Percentiles rank a stretch among this genome's conserved stretches.
phyloP scores from a whole-genome alignment of 2,113 vertebrate genomes.

The Illadopsis cleaveri region DNA sequence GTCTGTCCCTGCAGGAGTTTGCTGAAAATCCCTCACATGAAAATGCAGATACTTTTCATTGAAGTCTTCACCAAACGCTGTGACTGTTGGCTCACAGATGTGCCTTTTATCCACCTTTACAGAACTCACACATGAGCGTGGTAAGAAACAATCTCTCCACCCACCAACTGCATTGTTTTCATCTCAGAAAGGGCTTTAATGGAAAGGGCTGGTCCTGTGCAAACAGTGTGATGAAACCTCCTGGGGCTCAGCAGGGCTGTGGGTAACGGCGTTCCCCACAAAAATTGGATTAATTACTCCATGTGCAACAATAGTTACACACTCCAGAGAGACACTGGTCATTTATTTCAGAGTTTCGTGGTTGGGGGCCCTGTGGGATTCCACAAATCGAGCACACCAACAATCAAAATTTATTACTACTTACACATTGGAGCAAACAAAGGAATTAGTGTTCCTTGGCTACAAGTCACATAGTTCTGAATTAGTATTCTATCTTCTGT shows the following conservation, averaged over 20 bases:
- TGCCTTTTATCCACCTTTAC: neutral
- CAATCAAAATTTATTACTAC: neutral
- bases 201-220: neutral
- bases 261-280: neutral
- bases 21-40: neutral
- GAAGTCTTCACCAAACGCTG: neutral
- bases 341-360: neutral
- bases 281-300: neutral
- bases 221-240: fast-evolving
- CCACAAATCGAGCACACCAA: neutral
- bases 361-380: neutral
- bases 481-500: neutral
- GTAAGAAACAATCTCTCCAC: neutral
- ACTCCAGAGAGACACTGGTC: neutral
- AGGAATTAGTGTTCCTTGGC: neutral
- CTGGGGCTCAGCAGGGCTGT: neutral
- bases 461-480: neutral
- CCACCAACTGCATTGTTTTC: neutral
- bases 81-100: neutral
- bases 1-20: neutral
- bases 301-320: neutral
- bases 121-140: neutral
- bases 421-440: neutral
- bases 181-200: fast-evolving
- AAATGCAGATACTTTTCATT: fast-evolving